Conservation (phyloP, 35 echinoderm and acorn worm genomes). For the Chiridota heheva region DNA sequence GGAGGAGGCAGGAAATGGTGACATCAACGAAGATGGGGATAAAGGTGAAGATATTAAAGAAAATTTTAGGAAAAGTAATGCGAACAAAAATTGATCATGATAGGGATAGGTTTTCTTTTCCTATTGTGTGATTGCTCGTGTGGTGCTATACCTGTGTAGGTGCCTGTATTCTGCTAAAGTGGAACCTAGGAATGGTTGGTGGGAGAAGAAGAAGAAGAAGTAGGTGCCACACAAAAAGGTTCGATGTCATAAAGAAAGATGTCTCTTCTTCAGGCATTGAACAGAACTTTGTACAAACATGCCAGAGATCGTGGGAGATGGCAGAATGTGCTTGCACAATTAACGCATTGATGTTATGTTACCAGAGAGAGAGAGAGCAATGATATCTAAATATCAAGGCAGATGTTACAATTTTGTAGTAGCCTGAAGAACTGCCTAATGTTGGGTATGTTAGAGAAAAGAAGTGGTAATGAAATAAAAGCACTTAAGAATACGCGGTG, state of each 20-base stretch:
- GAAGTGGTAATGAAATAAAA: no score
- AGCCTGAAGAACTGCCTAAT: no score
- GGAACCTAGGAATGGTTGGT: not conserved
- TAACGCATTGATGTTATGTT: no score
- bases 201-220: not conserved
- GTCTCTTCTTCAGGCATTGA: not conserved
- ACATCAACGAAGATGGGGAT: conserved; percentile 28
- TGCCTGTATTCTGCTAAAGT: not conserved
- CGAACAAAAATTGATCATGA: not conserved
- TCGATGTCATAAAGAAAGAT: not conserved
- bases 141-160: no score
- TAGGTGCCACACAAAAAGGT: not conserved
- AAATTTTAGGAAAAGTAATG: not conserved
- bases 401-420: no score
- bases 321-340: no score
- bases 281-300: no score
- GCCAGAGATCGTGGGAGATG: no score
- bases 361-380: no score
- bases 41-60: conserved; percentile 35
- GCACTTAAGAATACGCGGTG: no score
- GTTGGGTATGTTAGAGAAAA: no score
- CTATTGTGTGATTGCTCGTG: not conserved
- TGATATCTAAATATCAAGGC: no score
- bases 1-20: conserved; percentile 6
- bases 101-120: not conserved